Base-by-base conservation (phyloP, 2,888 invertebrate genomes). In the Venusia cambrica region DNA sequence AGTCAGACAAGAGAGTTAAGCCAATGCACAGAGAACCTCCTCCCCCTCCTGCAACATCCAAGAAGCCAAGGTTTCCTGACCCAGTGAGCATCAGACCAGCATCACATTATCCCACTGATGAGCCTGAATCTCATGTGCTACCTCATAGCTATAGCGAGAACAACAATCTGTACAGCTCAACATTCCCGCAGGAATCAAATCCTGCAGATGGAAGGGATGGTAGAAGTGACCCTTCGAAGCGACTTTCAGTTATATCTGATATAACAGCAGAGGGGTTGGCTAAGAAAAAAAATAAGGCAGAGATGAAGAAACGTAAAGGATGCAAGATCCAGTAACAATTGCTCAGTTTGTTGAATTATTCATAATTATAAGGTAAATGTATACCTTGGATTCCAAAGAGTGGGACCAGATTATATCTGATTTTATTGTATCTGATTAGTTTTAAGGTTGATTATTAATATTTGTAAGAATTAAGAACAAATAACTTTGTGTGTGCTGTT, bases 51-150 rank as follows among this genome's bases (percentile, higher is more conserved):
- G 51, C 67, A 1, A 59, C 70, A 1, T 68, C 69, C 1, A 87
- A 85, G 42, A 87, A 87, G 43, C 87, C 87, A n/a, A 63, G 87
- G 5, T 87, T 87, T 28, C 87, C 87, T 0, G 87, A 87, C 33
- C 87, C 87, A 2, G 67, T 87, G 6, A 83, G 85, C 44, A 87
- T 87, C 17, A 62, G 87, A 26, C 84, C 87, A 0, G 87, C 87
- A 0, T 87, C 87, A 0, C 85, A 85, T 48, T 87, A 87, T 30
- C 74, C 84, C 1, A 71, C 75, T 2, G 85, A 72, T 33, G 38
- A 51, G 1, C 46, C 62, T 8, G 70, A 74, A 1, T 56, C 35
- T 3, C 62, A 64, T 7, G 46, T 35, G 1, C 54, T 84, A 21
- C 59, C 76, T n/a, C 79, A 83, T 39, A 85, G 85, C 41, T 66